These are phyloP conservation scores for Megalops atlanticus DNA, from an alignment of 2,113 vertebrate species.

Conservation along the genomic window DNA sequence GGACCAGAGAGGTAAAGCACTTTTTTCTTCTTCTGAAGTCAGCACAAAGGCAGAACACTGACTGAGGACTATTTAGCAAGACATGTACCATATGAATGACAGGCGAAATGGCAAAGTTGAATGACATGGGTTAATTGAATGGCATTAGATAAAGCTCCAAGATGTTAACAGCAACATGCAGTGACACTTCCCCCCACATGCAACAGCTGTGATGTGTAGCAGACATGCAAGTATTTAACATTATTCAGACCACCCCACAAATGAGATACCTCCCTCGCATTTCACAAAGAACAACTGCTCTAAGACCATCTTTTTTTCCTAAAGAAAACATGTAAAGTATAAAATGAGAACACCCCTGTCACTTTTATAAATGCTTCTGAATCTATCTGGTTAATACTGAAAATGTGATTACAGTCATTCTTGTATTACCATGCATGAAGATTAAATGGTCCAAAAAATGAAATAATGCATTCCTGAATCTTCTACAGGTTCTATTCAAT, in stretches of 20 bases:
- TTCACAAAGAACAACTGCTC: conserved; percentile 21
- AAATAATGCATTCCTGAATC: background rate
- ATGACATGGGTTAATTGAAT: conserved; percentile 9
- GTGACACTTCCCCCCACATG: conserved; percentile 20
- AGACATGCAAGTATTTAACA: conserved; percentile 54
- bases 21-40: background rate
- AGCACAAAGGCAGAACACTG: background rate
- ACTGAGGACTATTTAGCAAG: background rate
- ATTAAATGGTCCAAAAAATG: background rate
- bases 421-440: background rate
- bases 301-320: background rate
- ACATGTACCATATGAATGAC: conserved; percentile 22
- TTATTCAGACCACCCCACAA: conserved; percentile 34
- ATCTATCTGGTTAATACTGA: background rate
- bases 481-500: background rate
- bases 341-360: background rate
- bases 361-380: background rate
- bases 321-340: background rate
- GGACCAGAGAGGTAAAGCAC: background rate
- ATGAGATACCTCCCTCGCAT: conserved; percentile 38
- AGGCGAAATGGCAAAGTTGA: background rate
- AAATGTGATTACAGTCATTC: background rate
- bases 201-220: conserved; percentile 50
- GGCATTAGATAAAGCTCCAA: conserved; percentile 26
- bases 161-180: conserved; percentile 29